Evolutionary conservation across 2,113 vertebrate genomes (phyloP).

Genomic region (Dromiciops gliroides): DNA sequence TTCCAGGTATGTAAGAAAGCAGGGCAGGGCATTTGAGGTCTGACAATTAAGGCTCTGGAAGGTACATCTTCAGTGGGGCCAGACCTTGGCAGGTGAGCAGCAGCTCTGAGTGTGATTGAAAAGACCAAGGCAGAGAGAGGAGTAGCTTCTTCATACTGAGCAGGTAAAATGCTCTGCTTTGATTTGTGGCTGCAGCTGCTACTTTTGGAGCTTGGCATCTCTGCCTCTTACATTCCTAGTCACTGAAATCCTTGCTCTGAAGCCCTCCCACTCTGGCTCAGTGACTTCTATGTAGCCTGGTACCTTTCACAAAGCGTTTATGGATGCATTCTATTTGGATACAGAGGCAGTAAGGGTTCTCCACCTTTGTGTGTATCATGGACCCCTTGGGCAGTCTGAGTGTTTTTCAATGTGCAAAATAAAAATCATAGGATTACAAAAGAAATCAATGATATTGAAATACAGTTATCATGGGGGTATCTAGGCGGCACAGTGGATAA

Average conservation of each 20-base stretch:
- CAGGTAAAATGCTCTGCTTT: not conserved
- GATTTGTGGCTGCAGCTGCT: not conserved
- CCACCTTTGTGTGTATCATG: not conserved
- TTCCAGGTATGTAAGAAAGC: conserved; percentile 63
- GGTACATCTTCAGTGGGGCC: conserved; percentile 71
- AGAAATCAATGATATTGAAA: not conserved
- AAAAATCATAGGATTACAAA: not conserved
- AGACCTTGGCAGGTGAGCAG: conserved; percentile 53
- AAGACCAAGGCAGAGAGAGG: conserved; percentile 60
- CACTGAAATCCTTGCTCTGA: not conserved
- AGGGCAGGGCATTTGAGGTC: conserved; percentile 53
- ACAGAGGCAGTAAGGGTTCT: not conserved
- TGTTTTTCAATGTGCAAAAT: not conserved
- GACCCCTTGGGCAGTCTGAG: not conserved
- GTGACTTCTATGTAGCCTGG: not conserved
- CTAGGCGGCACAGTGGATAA: too few species aligned
- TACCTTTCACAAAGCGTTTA: not conserved
- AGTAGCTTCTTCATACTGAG: conserved; percentile 61
- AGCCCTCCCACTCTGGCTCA: not conserved
- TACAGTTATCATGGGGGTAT: not conserved
- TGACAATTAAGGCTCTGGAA: conserved; percentile 53
- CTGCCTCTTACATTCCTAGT: conserved; percentile 31
- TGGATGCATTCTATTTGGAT: not conserved
- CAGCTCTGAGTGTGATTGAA: conserved; percentile 67
- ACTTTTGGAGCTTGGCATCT: not conserved